Evolutionary conservation across 2,888 invertebrate genomes (phyloP), one percentile per base, ranked within the genome.

Genomic region (Tetragonula carbonaria): DNA sequence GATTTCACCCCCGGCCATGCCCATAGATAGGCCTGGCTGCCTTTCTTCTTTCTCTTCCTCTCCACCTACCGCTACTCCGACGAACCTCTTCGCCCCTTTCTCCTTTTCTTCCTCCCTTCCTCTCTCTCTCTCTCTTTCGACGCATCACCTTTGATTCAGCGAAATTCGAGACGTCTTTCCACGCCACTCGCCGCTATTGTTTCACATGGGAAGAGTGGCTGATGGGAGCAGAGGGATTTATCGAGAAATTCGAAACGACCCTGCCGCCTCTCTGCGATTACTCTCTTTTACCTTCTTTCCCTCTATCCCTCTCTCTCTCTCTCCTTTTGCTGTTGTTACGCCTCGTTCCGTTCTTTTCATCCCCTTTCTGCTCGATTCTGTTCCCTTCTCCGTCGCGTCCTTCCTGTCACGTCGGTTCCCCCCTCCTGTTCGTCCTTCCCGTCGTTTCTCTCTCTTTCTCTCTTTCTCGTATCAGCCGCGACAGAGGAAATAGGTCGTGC

Each of bases 121-220:
- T 82, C 86, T 68, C 74, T 55, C 57, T 75, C 51, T 67, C 81
- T 33, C 71, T 82, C 86, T 84, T 82, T 82, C 86, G 86, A 85
- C 88, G 90, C 91, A 90, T 90, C 91, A 92, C 92, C 93, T 94
- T 94, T 92, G 94, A 94, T 94, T 94, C 94, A 94, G 94, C 94
- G 94, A 94, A 94, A 94, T 94, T 94, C 91, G 94, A 94, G 93
- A 93, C 92, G 93, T 91, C 93, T 94, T 94, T 93, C 93, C 90
- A 91, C 91, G 92, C 92, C 91, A 92, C 91, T 91, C 91, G 55
- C 45, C 45, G 80, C 92, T 90, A 94, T 94, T 94, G 94, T 94
- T 93, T 94, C 93, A 92, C 91, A 90, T 91, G 91, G 91, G 91
- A 91, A 92, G 90, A 84, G 86, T 73, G 75, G 85, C 78, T 67